Evolutionary conservation across 2,888 invertebrate genomes (phyloP), one percentile per base, ranked within the genome.

Genomic region (Caenorhabditis sp.): DNA sequence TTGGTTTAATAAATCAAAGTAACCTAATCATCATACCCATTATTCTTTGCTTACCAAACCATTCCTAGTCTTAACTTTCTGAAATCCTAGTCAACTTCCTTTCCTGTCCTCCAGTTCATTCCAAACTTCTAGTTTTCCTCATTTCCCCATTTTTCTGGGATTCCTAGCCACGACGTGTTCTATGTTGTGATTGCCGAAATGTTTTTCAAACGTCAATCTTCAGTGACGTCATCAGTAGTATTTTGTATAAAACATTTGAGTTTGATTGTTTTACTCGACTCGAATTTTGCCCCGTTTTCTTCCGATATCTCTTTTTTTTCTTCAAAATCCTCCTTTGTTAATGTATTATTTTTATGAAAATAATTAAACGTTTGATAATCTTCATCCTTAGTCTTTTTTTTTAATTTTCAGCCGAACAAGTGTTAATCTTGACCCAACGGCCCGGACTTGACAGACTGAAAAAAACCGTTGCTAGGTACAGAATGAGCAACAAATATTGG

Each of bases 121-220:
- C 70, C 70, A 51, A 26, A 51, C 5, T 47, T 11, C 18, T 47
- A 47, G n/a, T 9, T 47, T 18, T 58, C 60, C 24, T 35, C n/a
- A n/a, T n/a, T n/a, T n/a, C n/a, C 24, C 37, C 37, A 32, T 47
- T 58, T 47, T 60, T 61, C 70, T 26, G 18, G 28, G 13, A 32
- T 44, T 56, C 51, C 53, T 58, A 67, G 56, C 67, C 76, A 51
- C 76, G 60, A 76, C 67, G 76, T 76, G 76, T 76, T 20, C 26
- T 76, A 76, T 76, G 76, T 76, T 76, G 76, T 76, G 76, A 76
- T 76, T 76, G 76, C 76, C 76, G 58, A 76, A 35, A 67, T 44
- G 76, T 76, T 67, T 76, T 76, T 67, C 76, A 76, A 70, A 51
- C 32, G 47, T 65, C 47, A 58, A 51, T 35, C 26, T 55, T 37